phyloP scores from a whole-genome alignment of 2,888 invertebrate species.

The Heliconius hortense region DNA sequence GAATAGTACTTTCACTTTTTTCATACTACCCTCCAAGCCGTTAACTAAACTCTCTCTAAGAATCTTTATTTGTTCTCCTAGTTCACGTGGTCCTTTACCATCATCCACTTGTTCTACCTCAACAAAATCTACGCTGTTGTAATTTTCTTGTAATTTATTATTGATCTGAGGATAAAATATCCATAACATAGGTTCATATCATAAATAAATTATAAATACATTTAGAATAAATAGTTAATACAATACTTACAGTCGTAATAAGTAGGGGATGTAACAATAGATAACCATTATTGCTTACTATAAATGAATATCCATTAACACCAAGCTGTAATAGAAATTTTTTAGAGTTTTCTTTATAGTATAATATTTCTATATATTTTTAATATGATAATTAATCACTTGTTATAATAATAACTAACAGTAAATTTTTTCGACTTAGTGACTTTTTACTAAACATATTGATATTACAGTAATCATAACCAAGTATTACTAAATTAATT shows the following conservation, averaged over 20 bases:
- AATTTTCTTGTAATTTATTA: constrained; percentile 91
- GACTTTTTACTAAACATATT: background rate
- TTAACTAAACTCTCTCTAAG: constrained; percentile 88
- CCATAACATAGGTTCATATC: background rate
- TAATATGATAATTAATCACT: background rate
- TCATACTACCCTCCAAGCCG: constrained; percentile 84
- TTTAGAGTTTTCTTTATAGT: background rate
- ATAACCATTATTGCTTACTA: constrained; percentile 98
- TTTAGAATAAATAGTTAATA: constrained; percentile 5
- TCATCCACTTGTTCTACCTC: constrained; percentile 95
- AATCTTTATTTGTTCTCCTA: constrained; percentile 79
- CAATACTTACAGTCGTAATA: constrained; percentile 88
- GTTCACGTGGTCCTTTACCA: constrained; percentile 84
- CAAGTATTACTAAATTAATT: background rate
- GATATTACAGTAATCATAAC: no score
- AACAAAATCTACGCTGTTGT: constrained; percentile 96
- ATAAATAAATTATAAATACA: background rate
- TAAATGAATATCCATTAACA: constrained; percentile 97
- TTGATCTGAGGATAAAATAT: constrained; percentile 70
- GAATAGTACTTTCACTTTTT: constrained; percentile 86
- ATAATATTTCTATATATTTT: no score
- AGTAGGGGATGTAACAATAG: constrained; percentile 96
- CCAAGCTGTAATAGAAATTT: constrained; percentile 87
- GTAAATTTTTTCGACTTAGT: background rate
- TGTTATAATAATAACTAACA: background rate